Percentiles rank a stretch among this genome's conserved stretches.
These are phyloP conservation scores for Loxodonta africana DNA, from an alignment of 2,113 vertebrate species.

Conservation along the genomic window DNA sequence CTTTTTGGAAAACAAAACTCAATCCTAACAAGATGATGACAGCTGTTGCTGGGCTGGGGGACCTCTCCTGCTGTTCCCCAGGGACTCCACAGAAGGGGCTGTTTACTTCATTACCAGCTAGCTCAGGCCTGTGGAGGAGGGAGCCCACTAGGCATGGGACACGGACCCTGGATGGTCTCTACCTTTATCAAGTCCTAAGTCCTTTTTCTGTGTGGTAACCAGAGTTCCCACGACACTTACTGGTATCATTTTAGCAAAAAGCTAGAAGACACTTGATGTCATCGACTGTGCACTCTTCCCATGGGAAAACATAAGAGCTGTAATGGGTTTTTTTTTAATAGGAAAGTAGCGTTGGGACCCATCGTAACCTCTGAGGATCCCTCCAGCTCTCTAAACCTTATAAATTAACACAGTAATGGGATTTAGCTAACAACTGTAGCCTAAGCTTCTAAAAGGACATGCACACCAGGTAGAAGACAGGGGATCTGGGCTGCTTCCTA, in stretches of 20 bases:
- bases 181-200: rapidly evolving
- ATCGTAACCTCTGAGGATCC: not conserved
- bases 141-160: no score
- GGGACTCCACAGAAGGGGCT: not conserved
- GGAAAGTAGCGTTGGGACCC: not conserved
- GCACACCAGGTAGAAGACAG: not conserved
- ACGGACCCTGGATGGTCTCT: rapidly evolving
- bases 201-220: no score
- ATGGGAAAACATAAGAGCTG: not conserved
- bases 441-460: not conserved
- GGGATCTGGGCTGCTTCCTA: rapidly evolving
- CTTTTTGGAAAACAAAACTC: not conserved
- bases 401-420: not conserved
- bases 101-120: not conserved
- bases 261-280: not conserved
- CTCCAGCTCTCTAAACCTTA: no score
- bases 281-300: not conserved
- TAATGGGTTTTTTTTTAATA: not conserved
- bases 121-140: not conserved
- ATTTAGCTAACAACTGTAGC: not conserved
- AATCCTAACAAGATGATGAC: not conserved
- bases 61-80: not conserved
- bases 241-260: not conserved
- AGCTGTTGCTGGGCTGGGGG: not conserved
- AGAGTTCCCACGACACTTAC: no score